Base-by-base conservation (phyloP, 2,888 invertebrate genomes). In the Lampropteryx suffumata region DNA sequence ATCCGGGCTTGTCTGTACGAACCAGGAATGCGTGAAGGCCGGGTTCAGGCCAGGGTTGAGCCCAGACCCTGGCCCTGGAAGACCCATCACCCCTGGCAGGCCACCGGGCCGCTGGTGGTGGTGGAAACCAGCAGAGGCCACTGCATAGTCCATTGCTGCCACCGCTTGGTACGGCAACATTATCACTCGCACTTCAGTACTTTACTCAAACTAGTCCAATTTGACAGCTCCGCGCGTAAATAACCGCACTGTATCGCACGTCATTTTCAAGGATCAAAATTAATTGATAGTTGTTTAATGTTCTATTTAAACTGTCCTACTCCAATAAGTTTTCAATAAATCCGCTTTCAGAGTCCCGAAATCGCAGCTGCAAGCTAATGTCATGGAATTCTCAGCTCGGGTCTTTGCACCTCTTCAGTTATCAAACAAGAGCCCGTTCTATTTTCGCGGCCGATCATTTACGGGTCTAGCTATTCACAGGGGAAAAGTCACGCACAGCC, bases 21-120 rank as follows among this genome's bases (percentile, higher is more conserved):
- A 96, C 97, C 97, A 97, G 92, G 97, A 97, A 93, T 97, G 97
- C 84, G 96, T 95, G 93, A 97, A 97, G 78, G 95, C 95, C 78
- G 97, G 94, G 87, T 90, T 82, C 71, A 92, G 79, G 71, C 86
- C 87, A 37, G 88, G 88, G 70, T 88, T 89, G 69, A 89, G 84
- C 48, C 84, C 87, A 28, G 87, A 76, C 79, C 89, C 89, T 1
- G 89, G 88, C 54, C 89, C 89, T 6, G 89, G 85, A 77, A 92
- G 91, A 65, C 93, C 93, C 85, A 92, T 87, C 68, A 90, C 89
- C 65, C 90, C 90, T 47, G 90, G 89, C 73, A 90, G 76, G 63
- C 92, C 91, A 52, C 87, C 86, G 41, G 85, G 87, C 75, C 85
- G 81, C 82, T 88, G 90, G 77, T 91, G 87, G 64, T 87, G 90